Conservation (phyloP, 53 echinoderm and acorn worm species). For the Apostichopus leukothele region DNA sequence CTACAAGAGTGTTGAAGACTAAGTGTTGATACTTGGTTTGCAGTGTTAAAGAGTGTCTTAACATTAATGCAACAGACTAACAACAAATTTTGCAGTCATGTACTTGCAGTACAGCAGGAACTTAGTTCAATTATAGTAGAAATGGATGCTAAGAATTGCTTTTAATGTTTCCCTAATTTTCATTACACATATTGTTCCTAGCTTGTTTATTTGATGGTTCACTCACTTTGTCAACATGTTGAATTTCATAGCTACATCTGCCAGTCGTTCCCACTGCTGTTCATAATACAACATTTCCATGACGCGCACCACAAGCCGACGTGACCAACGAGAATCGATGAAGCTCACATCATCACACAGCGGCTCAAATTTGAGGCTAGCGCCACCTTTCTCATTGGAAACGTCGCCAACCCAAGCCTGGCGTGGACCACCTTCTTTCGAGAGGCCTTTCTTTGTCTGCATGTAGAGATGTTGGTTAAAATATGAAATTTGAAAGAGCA, state of each 20-base stretch:
- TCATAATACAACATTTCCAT: conserved; percentile 97
- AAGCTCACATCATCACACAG: conserved; percentile 80
- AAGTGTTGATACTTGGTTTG: too few species aligned
- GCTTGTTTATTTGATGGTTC: not conserved
- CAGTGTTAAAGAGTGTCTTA: too few species aligned
- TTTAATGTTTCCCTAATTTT: too few species aligned
- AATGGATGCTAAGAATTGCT: too few species aligned
- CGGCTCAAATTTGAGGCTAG: conserved; percentile 92
- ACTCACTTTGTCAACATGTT: conserved; percentile 89
- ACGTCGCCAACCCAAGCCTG: conserved; percentile 85
- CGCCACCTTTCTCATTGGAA: conserved; percentile 87
- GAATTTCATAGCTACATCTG: conserved; percentile 96
- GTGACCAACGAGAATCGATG: conserved; percentile 87
- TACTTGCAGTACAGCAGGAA: too few species aligned
- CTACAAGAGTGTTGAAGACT: too few species aligned
- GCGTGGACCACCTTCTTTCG: conserved; percentile 1
- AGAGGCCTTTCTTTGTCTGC: conserved; percentile 14
- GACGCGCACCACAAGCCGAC: conserved; percentile 82
- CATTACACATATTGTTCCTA: too few species aligned
- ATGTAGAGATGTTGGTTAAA: not conserved
- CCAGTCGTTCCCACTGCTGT: conserved; percentile 91
- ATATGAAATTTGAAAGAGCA: too few species aligned
- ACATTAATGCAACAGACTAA: too few species aligned
- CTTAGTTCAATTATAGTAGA: too few species aligned
- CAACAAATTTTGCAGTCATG: too few species aligned